Evolutionary conservation across 2,888 invertebrate species (phyloP), one percentile per base, ranked within the genome.

Genomic region (Andrena haemorrhoa): DNA sequence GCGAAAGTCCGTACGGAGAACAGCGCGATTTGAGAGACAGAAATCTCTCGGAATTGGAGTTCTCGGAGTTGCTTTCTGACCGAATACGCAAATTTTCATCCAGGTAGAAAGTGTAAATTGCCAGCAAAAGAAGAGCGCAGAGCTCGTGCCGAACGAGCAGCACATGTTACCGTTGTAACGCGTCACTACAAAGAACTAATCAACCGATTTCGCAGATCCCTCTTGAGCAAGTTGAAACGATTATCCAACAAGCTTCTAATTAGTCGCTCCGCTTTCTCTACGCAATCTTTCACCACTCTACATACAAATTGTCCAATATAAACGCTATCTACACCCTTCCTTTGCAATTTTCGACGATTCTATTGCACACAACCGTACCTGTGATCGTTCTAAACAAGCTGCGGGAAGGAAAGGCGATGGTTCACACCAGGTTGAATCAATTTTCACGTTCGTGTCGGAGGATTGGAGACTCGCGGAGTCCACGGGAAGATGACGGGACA

Each of bases 151-250:
- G 26, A 56, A 56, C 41, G 16, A 41, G 23, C 26, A 56, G 10
- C 56, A 23, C 56, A 20, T 56, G 23, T 56, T 23, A 26, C 8
- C 23, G 2, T 12, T 56, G 23, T 10, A 56, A 26, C 26, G 10
- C 20, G 26, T 23, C 56, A 10, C 56, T 53, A 53, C 23, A 26
- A 56, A 56, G 78, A 75, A 75, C 75, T 78, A 74, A 77, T 60
- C 65, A 56, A 56, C 23, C 56, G 26, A 56, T 56, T 56, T 56
- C 56, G 56, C 56, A 26, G 23, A 56, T 56, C 23, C 7, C 20
- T 26, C 56, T 23, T 23, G 56, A 56, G 56, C 56, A 56, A 56
- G 56, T 56, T 56, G 56, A 56, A 20, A 23, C 56, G 56, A 23
- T 56, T 56, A 56, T 56, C 23, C 56, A 56, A 20, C 56, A 23